Evolutionary conservation across 2,113 vertebrate species (phyloP), one percentile per base, ranked within the genome.

Genomic region (Phrynosoma blainvillii): DNA sequence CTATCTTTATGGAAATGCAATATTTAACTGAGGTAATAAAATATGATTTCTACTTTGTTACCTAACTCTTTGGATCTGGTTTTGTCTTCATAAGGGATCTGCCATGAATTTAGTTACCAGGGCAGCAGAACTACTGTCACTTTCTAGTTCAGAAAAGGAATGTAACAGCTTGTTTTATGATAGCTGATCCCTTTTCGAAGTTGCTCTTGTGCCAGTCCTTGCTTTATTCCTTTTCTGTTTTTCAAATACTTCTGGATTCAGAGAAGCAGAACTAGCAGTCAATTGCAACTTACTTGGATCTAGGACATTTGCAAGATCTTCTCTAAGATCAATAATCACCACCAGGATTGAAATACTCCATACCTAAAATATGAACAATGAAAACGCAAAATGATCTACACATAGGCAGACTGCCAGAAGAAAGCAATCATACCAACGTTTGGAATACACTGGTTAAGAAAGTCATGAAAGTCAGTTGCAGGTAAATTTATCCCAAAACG

Each of bases 191-290:
- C 78, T 68, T 89, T 80, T 21, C 23, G 6, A 65, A 85, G 36
- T n/a, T 68, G 71, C 21, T 30, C 0, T 82, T 27, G n/a, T 89
- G 83, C 25, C 65, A 0, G 65, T 87, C 10, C 5, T 3, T 10
- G 2, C 1, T 88, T 70, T 88, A 54, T 85, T 87, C 82, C 74
- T 74, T 86, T 62, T 86, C 87, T 75, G 77, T 74, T 85, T 66
- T 88, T 75, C 42, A 76, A 62, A 5, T 79, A 0, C 0, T n/a
- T 8, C n/a, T 30, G 1, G 70, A 54, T 21, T 74, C 75, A 40
- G 23, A 23, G 66, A 59, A 1, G 40, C 1, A 5, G 2, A 30
- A 40, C 40, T 68, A 66, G 8, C 8, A 0, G 52, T 23, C 54
- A 27, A n/a, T 54, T 0, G 0, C 56, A 32, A 32, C n/a, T 70